phyloP scores from a whole-genome alignment of 2,888 invertebrate genomes.

The Flabesymbios commensalis region DNA sequence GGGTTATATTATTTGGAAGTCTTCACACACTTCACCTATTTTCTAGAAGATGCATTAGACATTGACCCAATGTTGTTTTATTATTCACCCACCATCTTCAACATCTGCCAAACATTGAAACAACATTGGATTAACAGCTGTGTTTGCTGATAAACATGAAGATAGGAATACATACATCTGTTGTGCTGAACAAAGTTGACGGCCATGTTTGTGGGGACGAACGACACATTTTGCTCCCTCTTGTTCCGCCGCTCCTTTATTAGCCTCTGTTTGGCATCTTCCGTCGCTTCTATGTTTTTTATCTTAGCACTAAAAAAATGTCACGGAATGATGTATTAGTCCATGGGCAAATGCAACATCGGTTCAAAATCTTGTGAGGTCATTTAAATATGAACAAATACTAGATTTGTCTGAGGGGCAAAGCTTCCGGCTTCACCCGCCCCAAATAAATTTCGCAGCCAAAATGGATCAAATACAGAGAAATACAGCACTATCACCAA shows the following conservation, averaged over 20 bases:
- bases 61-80: too few species aligned
- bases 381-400: not conserved
- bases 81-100: not conserved
- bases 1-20: too few species aligned
- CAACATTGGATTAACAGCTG: not conserved
- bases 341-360: not conserved
- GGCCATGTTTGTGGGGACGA: conserved; percentile 97
- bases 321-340: too few species aligned
- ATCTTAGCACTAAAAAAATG: conserved; percentile 80
- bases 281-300: conserved; percentile 97
- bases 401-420: too few species aligned
- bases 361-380: not conserved
- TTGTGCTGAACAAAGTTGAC: conserved; percentile 98
- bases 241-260: conserved; percentile 87
- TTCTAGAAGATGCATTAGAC: too few species aligned
- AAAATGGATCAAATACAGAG: not conserved
- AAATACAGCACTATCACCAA: too few species aligned
- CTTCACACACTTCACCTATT: too few species aligned
- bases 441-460: too few species aligned
- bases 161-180: conserved; percentile 74
- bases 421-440: too few species aligned
- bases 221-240: conserved; percentile 85
- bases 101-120: not conserved
- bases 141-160: not conserved
- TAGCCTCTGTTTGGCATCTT: conserved; percentile 93